Conservation (phyloP, 2,888 invertebrate species). For the Dexiosoma caninum region DNA sequence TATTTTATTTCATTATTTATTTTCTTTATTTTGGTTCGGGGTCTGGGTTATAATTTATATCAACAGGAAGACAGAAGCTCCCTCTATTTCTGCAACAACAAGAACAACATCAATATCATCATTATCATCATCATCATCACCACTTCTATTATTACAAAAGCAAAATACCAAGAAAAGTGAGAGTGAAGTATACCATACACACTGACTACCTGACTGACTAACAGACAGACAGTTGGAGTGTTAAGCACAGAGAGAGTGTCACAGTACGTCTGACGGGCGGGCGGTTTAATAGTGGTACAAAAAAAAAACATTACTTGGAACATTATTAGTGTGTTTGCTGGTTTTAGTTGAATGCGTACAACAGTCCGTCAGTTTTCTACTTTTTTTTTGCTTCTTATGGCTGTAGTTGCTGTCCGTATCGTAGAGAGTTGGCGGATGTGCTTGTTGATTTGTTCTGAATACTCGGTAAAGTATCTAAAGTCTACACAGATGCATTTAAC, state of each 20-base stretch:
- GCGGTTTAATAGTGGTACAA: slow-evolving; percentile 8
- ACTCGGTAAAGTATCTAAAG: slow-evolving; percentile 27
- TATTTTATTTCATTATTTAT: slow-evolving; percentile 40
- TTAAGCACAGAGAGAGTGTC: background rate
- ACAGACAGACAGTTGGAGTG: slow-evolving; percentile 2
- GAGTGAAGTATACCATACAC: slow-evolving; percentile 33
- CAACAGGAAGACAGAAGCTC: slow-evolving; percentile 47
- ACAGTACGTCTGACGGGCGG: slow-evolving; percentile 2
- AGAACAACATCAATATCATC: background rate
- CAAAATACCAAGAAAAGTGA: slow-evolving; percentile 49
- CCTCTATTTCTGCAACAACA: slow-evolving; percentile 33
- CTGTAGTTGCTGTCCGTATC: slow-evolving; percentile 17
- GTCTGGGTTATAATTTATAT: slow-evolving; percentile 67
- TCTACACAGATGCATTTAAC: slow-evolving; percentile 34
- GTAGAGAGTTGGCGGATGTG: slow-evolving; percentile 60
- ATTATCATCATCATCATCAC: slow-evolving; percentile 1
- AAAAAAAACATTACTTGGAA: slow-evolving; percentile 17
- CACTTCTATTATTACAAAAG: slow-evolving; percentile 28
- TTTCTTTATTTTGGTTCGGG: slow-evolving; percentile 60
- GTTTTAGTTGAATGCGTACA: slow-evolving; percentile 33
- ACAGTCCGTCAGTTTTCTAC: background rate
- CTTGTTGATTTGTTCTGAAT: slow-evolving; percentile 55
- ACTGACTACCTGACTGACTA: background rate
- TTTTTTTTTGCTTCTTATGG: background rate
- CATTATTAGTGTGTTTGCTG: slow-evolving; percentile 14